Evolutionary conservation across 1,140 invertebrate genomes (phyloP), one percentile per base, ranked within the genome.

Genomic region (Aphaenogaster ashmeadi): DNA sequence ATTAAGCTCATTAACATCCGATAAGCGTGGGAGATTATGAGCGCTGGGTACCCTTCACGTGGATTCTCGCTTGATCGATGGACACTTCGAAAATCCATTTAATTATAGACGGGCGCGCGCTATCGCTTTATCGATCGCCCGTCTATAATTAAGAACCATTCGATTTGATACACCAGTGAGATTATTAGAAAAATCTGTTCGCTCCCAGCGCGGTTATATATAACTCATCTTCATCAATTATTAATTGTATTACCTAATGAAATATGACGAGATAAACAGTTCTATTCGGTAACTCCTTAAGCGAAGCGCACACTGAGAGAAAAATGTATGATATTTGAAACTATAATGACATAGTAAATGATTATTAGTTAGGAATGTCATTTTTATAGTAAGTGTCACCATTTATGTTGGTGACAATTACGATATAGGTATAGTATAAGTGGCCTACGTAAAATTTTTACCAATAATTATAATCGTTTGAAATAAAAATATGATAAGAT

Each of bases 1-100:
- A 94, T 95, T 94, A 95, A 88, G 93, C 92, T 95, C 94, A 93
- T 95, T 95, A 95, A 94, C 94, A 94, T 95, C 90, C 91, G 93
- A 95, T 94, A 94, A 86, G 89, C 91, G 92, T 93, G 93, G 87
- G 89, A 94, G 92, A 91, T 92, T 87, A 83, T 81, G 44, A 66
- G 44, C 36, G 56, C 66, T 41, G 21, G 27, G 27, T 72, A 21
- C 18, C 52, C 67, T 66, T 88, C 62, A 54, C 60, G 54, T 52
- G 33, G 60, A 80, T 83, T 66, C 75, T 72, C 64, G 71, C 21
- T 41, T 79, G 69, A 78, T 79, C 72, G 77, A 86, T 83, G 62
- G 71, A 87, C 9, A 67, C n/a, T 77, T 77, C 36, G 89, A 85
- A 81, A 52, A 87, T 54, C 13, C 50, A 69, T 69, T 27, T 27